Evolutionary conservation across 2,888 invertebrate species (phyloP).

Genomic region (Endomychus coccineus): DNA sequence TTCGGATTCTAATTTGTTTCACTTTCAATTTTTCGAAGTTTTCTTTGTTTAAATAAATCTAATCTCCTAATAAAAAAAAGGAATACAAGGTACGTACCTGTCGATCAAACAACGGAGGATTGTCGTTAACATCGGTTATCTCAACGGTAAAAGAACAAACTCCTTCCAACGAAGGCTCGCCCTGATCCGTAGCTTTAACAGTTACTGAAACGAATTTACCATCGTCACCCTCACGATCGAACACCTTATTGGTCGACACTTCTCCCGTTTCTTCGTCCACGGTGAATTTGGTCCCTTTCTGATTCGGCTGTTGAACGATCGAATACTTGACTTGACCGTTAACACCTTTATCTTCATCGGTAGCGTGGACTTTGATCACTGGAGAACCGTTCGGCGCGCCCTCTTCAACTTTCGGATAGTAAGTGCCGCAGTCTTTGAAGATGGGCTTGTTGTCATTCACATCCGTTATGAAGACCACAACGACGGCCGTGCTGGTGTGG

Average conservation of each 20-base stretch:
- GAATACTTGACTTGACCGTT: constrained; percentile 94
- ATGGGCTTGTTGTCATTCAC: constrained; percentile 96
- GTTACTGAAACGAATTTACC: constrained; percentile 95
- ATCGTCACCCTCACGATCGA: constrained; percentile 94
- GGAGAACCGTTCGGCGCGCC: constrained; percentile 91
- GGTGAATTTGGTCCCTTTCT: constrained; percentile 90
- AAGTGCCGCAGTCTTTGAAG: constrained; percentile 88
- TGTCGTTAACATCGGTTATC: constrained; percentile 96
- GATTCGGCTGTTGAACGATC: constrained; percentile 93
- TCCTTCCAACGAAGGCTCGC: constrained; percentile 94
- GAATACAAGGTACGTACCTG: no score
- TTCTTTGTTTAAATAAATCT: no score
- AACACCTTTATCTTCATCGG: constrained; percentile 93
- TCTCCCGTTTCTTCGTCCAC: constrained; percentile 94
- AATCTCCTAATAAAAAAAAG: no score
- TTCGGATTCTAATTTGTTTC: no score
- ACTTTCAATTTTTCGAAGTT: no score
- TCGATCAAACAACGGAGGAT: constrained; percentile 89
- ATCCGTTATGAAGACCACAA: constrained; percentile 94
- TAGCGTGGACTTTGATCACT: constrained; percentile 86
- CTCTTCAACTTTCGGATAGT: constrained; percentile 90
- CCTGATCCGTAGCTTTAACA: constrained; percentile 96
- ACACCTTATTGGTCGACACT: constrained; percentile 91
- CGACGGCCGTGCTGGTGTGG: constrained; percentile 89
- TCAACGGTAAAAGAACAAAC: constrained; percentile 98